Conservation (phyloP, 2,888 invertebrate species). For the Meiosimyza platycephala region DNA sequence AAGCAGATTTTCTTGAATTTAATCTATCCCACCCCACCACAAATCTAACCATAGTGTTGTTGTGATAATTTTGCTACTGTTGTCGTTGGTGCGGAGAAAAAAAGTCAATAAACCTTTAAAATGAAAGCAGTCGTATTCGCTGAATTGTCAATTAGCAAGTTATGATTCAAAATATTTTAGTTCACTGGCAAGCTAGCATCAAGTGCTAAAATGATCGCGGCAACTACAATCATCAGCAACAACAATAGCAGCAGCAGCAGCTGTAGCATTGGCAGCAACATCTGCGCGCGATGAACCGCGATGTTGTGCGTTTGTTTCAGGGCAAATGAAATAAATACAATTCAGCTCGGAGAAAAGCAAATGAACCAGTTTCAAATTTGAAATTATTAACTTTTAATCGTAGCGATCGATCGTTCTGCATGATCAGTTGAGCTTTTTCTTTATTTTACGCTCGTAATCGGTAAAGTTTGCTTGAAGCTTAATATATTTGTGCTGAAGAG, state of each 20-base stretch:
- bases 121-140: background rate
- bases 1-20: background rate
- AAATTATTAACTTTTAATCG: too few species aligned
- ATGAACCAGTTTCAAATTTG: too few species aligned
- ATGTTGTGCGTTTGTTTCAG: too few species aligned
- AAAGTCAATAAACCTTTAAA: slow-evolving; percentile 22
- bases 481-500: too few species aligned
- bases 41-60: background rate
- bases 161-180: background rate
- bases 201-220: background rate
- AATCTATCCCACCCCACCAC: slow-evolving; percentile 1
- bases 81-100: background rate
- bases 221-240: background rate
- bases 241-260: background rate
- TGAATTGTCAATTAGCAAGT: slow-evolving; percentile 13
- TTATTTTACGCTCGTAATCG: too few species aligned
- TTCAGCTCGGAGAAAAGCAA: too few species aligned
- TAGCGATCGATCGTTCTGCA: too few species aligned
- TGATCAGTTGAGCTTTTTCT: too few species aligned
- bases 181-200: background rate
- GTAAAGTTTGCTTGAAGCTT: too few species aligned
- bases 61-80: too few species aligned
- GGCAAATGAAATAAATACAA: too few species aligned
- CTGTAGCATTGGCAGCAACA: background rate
- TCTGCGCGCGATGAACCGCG: background rate